phyloP scores from a whole-genome alignment of 2,888 invertebrate species.

The Diarsia dahlii region DNA sequence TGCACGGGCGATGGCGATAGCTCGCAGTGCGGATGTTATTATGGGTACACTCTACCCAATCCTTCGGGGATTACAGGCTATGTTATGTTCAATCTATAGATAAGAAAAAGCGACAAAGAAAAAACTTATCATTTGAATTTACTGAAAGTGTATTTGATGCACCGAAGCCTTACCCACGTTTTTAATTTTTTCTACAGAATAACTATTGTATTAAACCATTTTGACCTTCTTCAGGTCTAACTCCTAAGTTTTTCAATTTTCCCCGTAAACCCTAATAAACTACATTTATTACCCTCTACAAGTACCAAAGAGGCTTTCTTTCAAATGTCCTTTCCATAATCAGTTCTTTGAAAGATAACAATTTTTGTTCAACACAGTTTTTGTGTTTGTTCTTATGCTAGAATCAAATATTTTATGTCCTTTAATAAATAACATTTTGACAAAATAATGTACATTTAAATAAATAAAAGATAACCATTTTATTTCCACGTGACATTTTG shows the following conservation, averaged over 20 bases:
- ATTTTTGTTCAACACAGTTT: not conserved
- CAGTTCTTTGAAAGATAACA: slow-evolving; percentile 1
- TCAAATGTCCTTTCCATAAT: not conserved
- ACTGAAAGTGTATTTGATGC: not conserved
- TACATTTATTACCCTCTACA: not conserved
- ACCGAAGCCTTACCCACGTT: not conserved
- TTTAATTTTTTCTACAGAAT: not conserved
- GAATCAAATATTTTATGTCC: not conserved
- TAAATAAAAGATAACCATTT: no score
- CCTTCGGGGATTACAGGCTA: no score
- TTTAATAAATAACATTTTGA: slow-evolving; percentile 22
- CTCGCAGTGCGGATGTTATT: no score
- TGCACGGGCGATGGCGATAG: no score
- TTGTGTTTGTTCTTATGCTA: not conserved
- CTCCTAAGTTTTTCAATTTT: slow-evolving; percentile 18
- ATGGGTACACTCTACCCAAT: no score
- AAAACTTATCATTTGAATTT: not conserved
- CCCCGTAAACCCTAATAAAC: slow-evolving; percentile 14
- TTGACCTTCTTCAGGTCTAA: not conserved
- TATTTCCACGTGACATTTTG: slow-evolving; percentile 6
- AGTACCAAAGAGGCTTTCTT: not conserved
- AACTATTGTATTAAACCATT: not conserved
- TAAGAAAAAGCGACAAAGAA: not conserved
- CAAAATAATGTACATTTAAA: slow-evolving; percentile 4
- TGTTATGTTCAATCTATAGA: no score